A percentile compares a stretch with the other conserved stretches of the same genome.
Conservation (phyloP, 35 echinoderm and acorn worm genomes). For the Strongylocentrotus purpuratus region DNA sequence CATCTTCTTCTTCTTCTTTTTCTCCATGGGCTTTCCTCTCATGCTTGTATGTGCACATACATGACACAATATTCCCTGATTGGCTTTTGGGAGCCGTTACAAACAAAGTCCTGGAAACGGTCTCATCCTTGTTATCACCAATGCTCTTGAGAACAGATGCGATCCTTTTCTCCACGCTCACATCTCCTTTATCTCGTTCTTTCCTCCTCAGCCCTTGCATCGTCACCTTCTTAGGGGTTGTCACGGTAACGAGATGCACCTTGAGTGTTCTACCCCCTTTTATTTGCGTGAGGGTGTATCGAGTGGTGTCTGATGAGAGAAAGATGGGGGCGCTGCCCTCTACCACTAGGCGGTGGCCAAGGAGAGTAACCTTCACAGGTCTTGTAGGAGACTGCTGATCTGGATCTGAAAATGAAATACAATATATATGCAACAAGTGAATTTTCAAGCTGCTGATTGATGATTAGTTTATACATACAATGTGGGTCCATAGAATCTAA, state of each 20-base stretch:
- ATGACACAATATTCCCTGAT: slow-evolving; percentile 49
- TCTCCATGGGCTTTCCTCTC: background rate
- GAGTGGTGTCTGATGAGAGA: slow-evolving; percentile 45
- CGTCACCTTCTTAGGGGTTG: slow-evolving; percentile 53
- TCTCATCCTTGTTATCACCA: slow-evolving; percentile 27
- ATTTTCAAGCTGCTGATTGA: too few relatives aligned
- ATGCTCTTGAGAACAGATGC: slow-evolving; percentile 37
- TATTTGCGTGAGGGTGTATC: slow-evolving; percentile 63
- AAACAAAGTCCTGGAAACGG: background rate
- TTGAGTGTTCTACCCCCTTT: slow-evolving; percentile 54
- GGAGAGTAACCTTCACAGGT: slow-evolving; percentile 55
- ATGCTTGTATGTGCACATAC: slow-evolving; percentile 29
- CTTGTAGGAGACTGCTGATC: background rate
- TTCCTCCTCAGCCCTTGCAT: slow-evolving; percentile 16
- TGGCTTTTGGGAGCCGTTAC: slow-evolving; percentile 64
- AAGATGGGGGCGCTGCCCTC: slow-evolving; percentile 55
- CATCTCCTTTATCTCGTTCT: background rate
- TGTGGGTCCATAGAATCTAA: too few relatives aligned
- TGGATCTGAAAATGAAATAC: background rate
- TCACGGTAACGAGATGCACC: slow-evolving; percentile 59
- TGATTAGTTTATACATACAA: too few relatives aligned
- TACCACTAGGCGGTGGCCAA: slow-evolving; percentile 69
- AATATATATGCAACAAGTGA: too few relatives aligned
- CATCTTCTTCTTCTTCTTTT: background rate
- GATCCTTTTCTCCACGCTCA: slow-evolving; percentile 19